Conservation (phyloP, 2,113 vertebrate genomes). For the Thalassoma bifasciatum region DNA sequence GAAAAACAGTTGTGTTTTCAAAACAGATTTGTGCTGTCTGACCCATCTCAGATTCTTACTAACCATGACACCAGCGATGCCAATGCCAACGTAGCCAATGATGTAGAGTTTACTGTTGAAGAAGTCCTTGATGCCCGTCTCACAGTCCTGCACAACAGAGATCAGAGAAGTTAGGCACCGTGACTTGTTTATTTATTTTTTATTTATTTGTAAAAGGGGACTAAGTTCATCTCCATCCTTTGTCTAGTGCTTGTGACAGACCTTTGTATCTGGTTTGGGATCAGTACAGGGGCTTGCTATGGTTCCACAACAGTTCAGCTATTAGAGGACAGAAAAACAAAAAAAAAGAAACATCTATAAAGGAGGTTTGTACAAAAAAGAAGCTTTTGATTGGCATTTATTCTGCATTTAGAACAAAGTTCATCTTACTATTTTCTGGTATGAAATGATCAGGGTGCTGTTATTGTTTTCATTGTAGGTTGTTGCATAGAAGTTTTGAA, state of each 20-base stretch:
- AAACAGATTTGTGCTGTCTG: not conserved
- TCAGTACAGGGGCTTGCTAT: constrained; percentile 46
- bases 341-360: not conserved
- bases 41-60: constrained; percentile 66
- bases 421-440: constrained; percentile 73
- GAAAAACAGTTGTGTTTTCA: not conserved
- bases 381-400: not conserved
- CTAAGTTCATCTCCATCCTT: not conserved
- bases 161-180: not conserved
- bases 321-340: constrained; percentile 9
- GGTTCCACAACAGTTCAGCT: constrained; percentile 80
- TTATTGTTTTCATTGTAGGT: constrained; percentile 83
- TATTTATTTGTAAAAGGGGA: not conserved
- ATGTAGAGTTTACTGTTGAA: constrained; percentile 90
- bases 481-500: constrained; percentile 88
- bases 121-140: constrained; percentile 87
- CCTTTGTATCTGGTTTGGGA: constrained; percentile 38
- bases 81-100: constrained; percentile 93
- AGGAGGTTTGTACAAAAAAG: not conserved
- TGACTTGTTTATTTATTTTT: constrained; percentile 3
- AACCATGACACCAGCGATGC: constrained; percentile 94
- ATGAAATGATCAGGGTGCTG: constrained; percentile 64
- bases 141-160: constrained; percentile 85
- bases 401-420: not conserved
- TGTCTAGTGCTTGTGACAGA: constrained; percentile 7